Conservation (phyloP, 2,888 invertebrate genomes). For the Amitus sp. region DNA sequence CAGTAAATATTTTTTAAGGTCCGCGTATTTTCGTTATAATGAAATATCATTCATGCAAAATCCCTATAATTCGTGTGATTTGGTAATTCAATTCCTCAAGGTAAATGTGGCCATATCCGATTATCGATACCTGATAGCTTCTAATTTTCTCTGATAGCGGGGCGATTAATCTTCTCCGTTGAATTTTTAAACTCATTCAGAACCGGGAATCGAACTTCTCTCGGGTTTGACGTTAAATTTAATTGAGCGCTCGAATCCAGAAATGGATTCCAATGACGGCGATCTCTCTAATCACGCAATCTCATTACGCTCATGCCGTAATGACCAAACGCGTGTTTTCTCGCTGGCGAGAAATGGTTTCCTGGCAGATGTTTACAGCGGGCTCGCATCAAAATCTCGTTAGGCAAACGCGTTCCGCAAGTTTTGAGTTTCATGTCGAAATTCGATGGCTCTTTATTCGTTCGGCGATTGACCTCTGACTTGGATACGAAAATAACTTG, state of each 20-base stretch:
- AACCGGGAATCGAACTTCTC: no score
- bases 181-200: no score
- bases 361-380: conserved; percentile 48
- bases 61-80: no score
- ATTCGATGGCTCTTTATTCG: no score
- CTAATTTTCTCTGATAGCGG: no score
- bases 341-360: conserved; percentile 18
- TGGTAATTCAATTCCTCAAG: no score
- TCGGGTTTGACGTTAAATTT: no score
- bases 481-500: neutral
- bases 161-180: no score
- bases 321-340: conserved; percentile 7
- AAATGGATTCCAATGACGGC: neutral
- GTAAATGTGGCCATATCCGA: no score
- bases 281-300: neutral
- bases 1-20: no score
- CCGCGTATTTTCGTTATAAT: neutral
- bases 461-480: neutral
- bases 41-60: no score
- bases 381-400: conserved; percentile 59
- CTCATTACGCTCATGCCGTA: conserved; percentile 10
- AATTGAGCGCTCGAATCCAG: neutral
- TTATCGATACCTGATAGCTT: no score
- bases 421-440: conserved; percentile 12
- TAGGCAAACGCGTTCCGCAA: conserved; percentile 43